A percentile compares a stretch with the other conserved stretches of the same genome.
phyloP scores from a whole-genome alignment of 2,888 invertebrate genomes.

The Cheilosia soror region DNA sequence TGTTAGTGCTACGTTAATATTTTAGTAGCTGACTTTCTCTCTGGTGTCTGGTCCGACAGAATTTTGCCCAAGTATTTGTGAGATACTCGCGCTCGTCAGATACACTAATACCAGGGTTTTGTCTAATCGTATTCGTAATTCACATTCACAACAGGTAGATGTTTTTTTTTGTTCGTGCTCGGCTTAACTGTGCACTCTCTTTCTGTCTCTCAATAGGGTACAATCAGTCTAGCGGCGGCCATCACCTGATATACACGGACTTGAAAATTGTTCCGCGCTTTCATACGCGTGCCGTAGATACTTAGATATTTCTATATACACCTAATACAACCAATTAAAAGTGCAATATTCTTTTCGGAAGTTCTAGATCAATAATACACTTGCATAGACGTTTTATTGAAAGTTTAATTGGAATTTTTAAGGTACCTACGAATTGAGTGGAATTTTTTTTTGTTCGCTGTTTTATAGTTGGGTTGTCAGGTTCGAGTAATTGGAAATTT shows the following conservation, averaged over 20 bases:
- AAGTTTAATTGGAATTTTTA: constrained; percentile 34
- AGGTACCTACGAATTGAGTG: constrained; percentile 29
- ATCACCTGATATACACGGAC: constrained; percentile 47
- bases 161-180: not conserved
- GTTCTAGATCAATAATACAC: constrained; percentile 12
- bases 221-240: constrained; percentile 61
- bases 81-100: not conserved
- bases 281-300: constrained; percentile 36
- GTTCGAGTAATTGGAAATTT: constrained; percentile 25
- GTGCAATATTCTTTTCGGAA: constrained; percentile 21
- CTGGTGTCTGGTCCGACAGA: not conserved
- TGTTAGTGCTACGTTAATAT: constrained; percentile 26
- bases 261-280: constrained; percentile 20
- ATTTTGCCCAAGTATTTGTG: not conserved
- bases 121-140: constrained; percentile 3
- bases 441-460: no score
- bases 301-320: constrained; percentile 14
- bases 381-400: constrained; percentile 4
- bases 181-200: constrained; percentile 27
- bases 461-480: not conserved
- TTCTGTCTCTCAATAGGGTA: constrained; percentile 22
- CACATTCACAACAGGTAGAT: constrained; percentile 39
- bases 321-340: constrained; percentile 29
- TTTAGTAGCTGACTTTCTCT: constrained; percentile 37
- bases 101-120: constrained; percentile 8